Evolutionary conservation across 2,113 vertebrate genomes (phyloP), one percentile per base, ranked within the genome.

Genomic region (Anolis carolinensis): DNA sequence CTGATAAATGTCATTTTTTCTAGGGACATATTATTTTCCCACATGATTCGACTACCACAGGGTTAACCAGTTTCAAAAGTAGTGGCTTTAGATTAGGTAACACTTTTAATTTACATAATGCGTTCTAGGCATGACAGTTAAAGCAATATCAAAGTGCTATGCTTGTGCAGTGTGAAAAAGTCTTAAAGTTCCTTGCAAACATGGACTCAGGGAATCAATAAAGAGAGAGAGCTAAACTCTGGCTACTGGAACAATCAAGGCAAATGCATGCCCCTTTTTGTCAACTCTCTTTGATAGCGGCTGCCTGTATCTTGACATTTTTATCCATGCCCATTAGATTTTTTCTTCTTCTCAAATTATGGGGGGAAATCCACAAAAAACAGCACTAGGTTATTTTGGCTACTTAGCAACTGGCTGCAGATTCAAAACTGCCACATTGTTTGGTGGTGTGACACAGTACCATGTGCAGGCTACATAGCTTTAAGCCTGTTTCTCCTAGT

Each of bases 371-470:
- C n/a, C 93, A 83, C 48, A 52, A 48, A 92, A 62, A 55, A 10
- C 10, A 55, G 14, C 62, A 62, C 59, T 0, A 0, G 32, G 59
- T 80, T 87, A 27, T 74, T 52, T 7, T 70, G 39, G 74, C 89
- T 93, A 84, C 84, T 92, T 89, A 91, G 89, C 80, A 91, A 84
- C 72, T 93, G 83, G 48, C 79, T 87, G n/a, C 86, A 82, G 80
- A 44, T 67, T 80, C 7, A 82, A 68, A 74, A n/a, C 48, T 59
- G 83, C 62, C 39, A 84, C 75, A 59, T 84, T 88, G 55, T 87
- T 78, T 86, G 80, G 67, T 73, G 67, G 59, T 59, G 2, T 70
- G 79, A 90, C 81, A 89, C 30, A 80, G 70, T 0, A 0, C 86
- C 70, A 72, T 0, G 0, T 67, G 25, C 62, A 88, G 79, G 84